A percentile compares a stretch with the other conserved stretches of the same genome.
Conservation (phyloP, 2,113 vertebrate species). For the Amblyopsis rosae region DNA sequence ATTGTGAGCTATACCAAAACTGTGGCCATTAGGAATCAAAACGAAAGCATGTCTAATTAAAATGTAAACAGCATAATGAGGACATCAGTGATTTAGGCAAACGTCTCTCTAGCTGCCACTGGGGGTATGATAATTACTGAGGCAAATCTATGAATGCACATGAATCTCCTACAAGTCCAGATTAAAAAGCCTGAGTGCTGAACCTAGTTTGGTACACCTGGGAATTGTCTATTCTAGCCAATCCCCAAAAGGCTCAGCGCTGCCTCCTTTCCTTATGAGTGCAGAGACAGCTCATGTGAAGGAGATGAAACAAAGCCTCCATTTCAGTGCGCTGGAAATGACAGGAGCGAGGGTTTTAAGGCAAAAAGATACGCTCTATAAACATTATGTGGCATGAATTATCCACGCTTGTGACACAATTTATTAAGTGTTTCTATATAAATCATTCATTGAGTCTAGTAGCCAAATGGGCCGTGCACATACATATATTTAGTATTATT, state of each 20-base stretch:
- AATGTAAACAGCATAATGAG: conserved; percentile 99
- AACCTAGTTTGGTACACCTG: conserved; percentile 89
- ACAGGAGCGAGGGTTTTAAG: conserved; percentile 51
- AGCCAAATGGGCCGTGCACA: background rate
- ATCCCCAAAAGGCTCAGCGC: conserved; percentile 80
- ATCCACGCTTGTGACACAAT: conserved; percentile 30
- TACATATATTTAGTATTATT: background rate
- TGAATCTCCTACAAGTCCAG: conserved; percentile 92
- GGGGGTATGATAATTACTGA: conserved; percentile 98
- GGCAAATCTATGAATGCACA: conserved; percentile 93
- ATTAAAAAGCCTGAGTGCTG: conserved; percentile 95
- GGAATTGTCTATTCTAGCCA: conserved; percentile 88
- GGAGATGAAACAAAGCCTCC: conserved; percentile 66
- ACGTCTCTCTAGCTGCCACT: conserved; percentile 89
- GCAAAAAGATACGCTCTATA: conserved; percentile 35
- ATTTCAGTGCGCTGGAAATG: conserved; percentile 58
- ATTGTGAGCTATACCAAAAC: conserved; percentile 47
- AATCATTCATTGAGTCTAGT: conserved; percentile 30
- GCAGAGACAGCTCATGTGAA: conserved; percentile 66
- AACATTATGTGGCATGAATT: conserved; percentile 54
- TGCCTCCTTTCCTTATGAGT: conserved; percentile 70
- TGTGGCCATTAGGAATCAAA: conserved; percentile 83
- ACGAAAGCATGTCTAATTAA: conserved; percentile 96
- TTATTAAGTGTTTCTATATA: conserved; percentile 35
- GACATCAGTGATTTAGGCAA: conserved; percentile 99